Conservation (phyloP, 2,888 invertebrate genomes). For the Mayetiola destructor region DNA sequence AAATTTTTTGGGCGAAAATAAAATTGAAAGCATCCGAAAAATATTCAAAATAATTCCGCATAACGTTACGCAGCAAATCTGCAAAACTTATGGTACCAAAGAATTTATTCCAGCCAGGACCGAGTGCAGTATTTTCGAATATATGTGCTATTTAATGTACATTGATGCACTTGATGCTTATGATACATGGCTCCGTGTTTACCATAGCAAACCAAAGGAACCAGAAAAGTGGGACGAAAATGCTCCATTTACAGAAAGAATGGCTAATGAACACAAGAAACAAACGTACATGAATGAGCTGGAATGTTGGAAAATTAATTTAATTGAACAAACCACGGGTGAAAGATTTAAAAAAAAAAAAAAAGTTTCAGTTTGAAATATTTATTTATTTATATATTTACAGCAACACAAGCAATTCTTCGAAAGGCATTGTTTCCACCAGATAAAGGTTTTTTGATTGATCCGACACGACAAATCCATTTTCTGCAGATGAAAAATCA, state of each 20-base stretch:
- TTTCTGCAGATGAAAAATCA: constrained; percentile 35
- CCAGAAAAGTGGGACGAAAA: constrained; percentile 44
- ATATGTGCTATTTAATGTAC: constrained; percentile 76
- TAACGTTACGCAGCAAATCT: constrained; percentile 44
- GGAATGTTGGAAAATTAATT: constrained; percentile 56
- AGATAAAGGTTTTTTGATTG: constrained; percentile 79
- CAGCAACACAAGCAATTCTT: constrained; percentile 27
- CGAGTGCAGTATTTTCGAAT: constrained; percentile 52
- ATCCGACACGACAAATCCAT: constrained; percentile 36
- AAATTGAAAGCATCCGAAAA: constrained; percentile 65
- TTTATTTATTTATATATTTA: background rate
- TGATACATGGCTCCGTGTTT: constrained; percentile 77
- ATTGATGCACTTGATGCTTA: constrained; percentile 77
- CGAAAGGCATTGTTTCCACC: constrained; percentile 81
- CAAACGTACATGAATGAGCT: constrained; percentile 66
- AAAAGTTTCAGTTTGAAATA: background rate
- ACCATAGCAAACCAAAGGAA: constrained; percentile 60
- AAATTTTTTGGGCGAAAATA: constrained; percentile 65
- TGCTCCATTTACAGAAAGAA: constrained; percentile 71
- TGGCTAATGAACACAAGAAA: constrained; percentile 72
- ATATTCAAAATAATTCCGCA: constrained; percentile 58
- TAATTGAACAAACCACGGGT: constrained; percentile 56
- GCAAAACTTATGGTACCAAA: constrained; percentile 36
- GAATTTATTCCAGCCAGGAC: constrained; percentile 38
- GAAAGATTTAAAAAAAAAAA: constrained; percentile 17